phyloP scores from a whole-genome alignment of 2,797 vertebrate species.

The Rhynchotus rufescens region DNA sequence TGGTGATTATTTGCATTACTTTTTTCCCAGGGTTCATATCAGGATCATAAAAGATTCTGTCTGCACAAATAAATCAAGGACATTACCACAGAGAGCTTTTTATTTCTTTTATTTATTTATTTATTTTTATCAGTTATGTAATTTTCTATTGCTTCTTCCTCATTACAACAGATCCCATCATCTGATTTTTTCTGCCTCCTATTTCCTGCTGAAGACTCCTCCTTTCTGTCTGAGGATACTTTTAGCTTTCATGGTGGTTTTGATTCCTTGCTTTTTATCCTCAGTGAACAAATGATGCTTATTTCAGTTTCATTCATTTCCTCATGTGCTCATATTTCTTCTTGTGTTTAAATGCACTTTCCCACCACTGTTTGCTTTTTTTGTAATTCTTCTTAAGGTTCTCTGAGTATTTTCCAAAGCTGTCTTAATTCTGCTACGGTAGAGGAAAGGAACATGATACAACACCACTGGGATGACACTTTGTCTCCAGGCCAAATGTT shows the following conservation, averaged over 20 bases:
- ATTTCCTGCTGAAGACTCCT: background rate
- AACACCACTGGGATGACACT: background rate
- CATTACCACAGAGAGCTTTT: background rate
- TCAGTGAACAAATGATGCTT: background rate
- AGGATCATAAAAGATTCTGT: background rate
- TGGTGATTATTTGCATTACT: background rate
- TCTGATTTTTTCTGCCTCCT: background rate
- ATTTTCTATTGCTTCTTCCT: background rate
- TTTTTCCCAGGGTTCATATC: background rate
- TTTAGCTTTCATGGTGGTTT: background rate
- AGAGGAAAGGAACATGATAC: background rate
- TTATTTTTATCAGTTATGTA: background rate
- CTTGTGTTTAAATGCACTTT: background rate
- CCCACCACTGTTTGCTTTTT: background rate
- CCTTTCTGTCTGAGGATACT: background rate
- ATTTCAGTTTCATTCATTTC: background rate
- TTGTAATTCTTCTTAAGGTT: background rate
- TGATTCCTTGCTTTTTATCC: background rate
- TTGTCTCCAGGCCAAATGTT: too few species aligned
- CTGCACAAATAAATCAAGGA: conserved; percentile 16
- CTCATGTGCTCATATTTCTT: background rate
- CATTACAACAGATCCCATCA: conserved; percentile 14
- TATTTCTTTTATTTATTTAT: background rate
- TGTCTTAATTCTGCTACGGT: background rate
- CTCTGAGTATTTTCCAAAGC: background rate